Conservation (phyloP, 2,113 vertebrate genomes). For the Centropristis striata region DNA sequence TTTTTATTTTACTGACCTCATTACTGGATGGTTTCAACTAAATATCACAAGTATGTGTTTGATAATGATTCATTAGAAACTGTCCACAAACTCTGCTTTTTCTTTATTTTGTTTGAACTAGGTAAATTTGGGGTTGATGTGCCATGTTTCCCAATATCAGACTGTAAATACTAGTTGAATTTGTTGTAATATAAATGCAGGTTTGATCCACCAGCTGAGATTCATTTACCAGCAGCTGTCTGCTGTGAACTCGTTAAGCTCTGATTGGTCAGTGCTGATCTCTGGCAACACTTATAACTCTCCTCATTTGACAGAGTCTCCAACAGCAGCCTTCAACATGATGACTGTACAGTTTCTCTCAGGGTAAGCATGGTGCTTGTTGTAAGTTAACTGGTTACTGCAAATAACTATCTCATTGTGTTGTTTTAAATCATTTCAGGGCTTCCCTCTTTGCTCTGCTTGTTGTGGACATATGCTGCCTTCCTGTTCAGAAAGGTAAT, state of each 20-base stretch:
- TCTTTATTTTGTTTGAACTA: too few relatives aligned
- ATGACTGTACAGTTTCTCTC: background rate
- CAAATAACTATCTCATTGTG: rapidly evolving
- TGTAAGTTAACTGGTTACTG: background rate
- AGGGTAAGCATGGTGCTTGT: background rate
- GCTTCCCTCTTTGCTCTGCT: slow-evolving; percentile 43
- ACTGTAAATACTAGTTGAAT: too few relatives aligned
- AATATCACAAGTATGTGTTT: too few relatives aligned
- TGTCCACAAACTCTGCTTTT: too few relatives aligned
- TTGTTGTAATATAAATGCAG: slow-evolving; percentile 5
- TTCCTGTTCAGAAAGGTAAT: slow-evolving; percentile 30
- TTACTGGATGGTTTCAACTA: too few relatives aligned
- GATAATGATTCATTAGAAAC: too few relatives aligned
- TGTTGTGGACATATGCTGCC: background rate
- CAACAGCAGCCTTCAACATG: background rate
- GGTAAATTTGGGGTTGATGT: too few relatives aligned
- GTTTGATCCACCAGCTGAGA: background rate
- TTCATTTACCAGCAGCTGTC: slow-evolving; percentile 28
- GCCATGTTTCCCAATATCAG: too few relatives aligned
- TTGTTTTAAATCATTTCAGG: slow-evolving; percentile 7
- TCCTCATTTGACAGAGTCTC: rapidly evolving
- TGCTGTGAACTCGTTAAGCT: slow-evolving; percentile 5
- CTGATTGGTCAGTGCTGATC: slow-evolving; percentile 33
- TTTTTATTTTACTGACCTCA: too few relatives aligned
- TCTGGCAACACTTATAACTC: slow-evolving; percentile 24